Evolutionary conservation across 1,140 invertebrate species (phyloP), one percentile per base, ranked within the genome.

Genomic region (Whitmania pigra): DNA sequence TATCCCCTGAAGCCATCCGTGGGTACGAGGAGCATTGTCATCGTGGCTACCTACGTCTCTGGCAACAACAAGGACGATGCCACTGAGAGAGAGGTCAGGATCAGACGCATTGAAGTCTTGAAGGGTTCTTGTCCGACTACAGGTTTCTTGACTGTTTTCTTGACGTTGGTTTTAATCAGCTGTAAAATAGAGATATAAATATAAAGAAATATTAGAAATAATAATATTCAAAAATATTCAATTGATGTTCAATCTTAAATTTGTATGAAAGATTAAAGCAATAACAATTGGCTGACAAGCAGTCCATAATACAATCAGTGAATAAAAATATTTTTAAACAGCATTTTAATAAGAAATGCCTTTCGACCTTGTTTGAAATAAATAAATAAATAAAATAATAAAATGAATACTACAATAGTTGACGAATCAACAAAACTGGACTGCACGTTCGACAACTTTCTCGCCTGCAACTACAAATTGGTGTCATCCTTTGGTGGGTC

Each of bases 401-500:
- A 25, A 60, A 6, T 60, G n/a, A n/a, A n/a, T n/a, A n/a, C n/a
- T n/a, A n/a, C n/a, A n/a, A 63, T 1, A 25, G 29, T 27, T 18
- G 31, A 68, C 67, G 31, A 36, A 9, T n/a, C 29, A 0, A 36
- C 29, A 11, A 68, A 68, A 22, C 7, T 43, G 7, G 22, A 36
- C 18, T 70, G 69, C 49, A 70, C 1, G 9, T 70, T 70, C 69
- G 53, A 54, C 69, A 53, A 49, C 53, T 25, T 20, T 22, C 49
- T 53, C 53, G 69, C 53, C 53, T 70, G 69, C 29, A 25, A 70
- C 31, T 70, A 70, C 43, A 36, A 70, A 70, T 22, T 49, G 53
- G 43, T 53, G 11, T 53, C 69, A 11, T 9, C 18, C 7, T 70
- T 53, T 31, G 69, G 36, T 1, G 69, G 49, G 9, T 25, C 40